These are phyloP conservation scores for Phaethon lepturus DNA, from an alignment of 2,113 vertebrate species.

Conservation along the genomic window DNA sequence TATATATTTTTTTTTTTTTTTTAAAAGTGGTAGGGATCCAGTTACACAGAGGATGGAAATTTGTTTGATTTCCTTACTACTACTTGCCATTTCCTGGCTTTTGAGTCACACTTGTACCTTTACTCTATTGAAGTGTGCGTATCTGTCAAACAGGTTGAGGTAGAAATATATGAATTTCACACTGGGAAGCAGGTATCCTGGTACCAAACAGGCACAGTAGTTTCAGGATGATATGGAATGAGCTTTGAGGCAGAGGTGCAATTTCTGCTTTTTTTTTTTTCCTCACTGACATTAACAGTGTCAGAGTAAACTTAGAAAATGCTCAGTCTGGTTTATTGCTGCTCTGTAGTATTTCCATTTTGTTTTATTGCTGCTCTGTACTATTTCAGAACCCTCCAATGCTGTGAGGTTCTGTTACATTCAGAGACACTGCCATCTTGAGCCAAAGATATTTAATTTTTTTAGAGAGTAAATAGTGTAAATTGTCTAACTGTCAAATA, in stretches of 20 bases:
- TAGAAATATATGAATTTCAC: background rate
- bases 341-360: background rate
- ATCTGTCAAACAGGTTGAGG: background rate
- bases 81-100: background rate
- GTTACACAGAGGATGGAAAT: background rate
- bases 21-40: background rate
- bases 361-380: background rate
- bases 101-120: background rate
- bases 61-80: background rate
- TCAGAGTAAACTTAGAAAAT: background rate
- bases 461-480: background rate
- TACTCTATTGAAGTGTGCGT: background rate
- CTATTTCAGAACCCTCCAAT: background rate
- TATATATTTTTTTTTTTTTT: no score
- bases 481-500: background rate
- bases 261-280: background rate
- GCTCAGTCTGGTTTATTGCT: background rate
- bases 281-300: accelerated
- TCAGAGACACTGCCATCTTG: background rate
- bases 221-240: background rate
- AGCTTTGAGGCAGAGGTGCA: background rate
- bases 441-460: background rate
- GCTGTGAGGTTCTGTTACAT: background rate
- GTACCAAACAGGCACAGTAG: background rate
- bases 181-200: background rate